phyloP scores from a whole-genome alignment of 2,797 vertebrate genomes.

The Hemibagrus guttatus region DNA sequence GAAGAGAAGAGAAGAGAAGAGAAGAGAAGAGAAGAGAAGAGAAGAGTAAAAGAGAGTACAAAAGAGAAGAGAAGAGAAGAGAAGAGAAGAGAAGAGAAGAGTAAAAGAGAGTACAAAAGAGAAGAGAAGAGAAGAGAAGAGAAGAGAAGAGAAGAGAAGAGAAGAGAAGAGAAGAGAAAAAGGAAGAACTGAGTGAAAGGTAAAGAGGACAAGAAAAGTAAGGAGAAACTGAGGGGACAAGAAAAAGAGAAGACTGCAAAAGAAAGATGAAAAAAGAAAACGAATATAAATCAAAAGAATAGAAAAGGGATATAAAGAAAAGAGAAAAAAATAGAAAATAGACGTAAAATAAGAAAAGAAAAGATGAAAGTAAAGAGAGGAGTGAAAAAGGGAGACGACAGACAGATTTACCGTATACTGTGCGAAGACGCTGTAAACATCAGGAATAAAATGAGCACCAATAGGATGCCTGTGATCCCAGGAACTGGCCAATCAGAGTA shows the following conservation, averaged over 20 bases:
- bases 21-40: too few species aligned
- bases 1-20: background rate
- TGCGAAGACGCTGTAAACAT: conserved; percentile 93
- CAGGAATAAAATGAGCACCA: conserved; percentile 94
- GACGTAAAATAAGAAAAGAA: background rate
- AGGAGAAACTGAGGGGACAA: too few species aligned
- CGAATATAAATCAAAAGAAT: too few species aligned
- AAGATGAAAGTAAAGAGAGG: background rate
- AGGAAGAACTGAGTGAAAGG: too few species aligned
- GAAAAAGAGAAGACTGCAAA: background rate
- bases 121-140: too few species aligned
- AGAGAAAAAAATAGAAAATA: background rate
- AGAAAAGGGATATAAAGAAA: background rate
- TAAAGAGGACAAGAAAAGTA: background rate
- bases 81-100: too few species aligned
- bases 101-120: too few species aligned
- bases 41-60: too few species aligned
- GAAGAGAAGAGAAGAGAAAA: background rate
- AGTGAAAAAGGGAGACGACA: background rate
- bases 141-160: too few species aligned
- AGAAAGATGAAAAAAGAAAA: background rate
- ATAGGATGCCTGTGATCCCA: conserved; percentile 88
- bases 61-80: too few species aligned
- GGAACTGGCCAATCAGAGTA: conserved; percentile 76
- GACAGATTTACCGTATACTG: conserved; percentile 82